phyloP scores from a whole-genome alignment of 2,113 vertebrate species.

The Antechinus stuartii region DNA sequence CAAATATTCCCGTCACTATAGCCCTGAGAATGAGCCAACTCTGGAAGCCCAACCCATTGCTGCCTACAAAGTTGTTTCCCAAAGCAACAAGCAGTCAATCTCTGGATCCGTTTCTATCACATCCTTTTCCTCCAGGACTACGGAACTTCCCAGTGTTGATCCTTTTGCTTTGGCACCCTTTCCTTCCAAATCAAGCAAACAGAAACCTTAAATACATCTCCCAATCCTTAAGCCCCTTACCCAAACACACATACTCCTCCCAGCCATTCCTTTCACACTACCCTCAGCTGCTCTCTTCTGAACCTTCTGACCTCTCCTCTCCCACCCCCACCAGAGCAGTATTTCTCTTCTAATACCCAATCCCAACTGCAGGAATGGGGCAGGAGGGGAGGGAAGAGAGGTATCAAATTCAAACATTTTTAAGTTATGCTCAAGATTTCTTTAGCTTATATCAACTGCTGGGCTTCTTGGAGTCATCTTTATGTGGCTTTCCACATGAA shows the following conservation, averaged over 20 bases:
- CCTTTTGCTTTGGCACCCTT: slow-evolving; percentile 96
- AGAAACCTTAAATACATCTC: slow-evolving; percentile 88
- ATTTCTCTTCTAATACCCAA: slow-evolving; percentile 17
- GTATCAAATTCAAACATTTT: slow-evolving; percentile 59
- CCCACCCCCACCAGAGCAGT: slow-evolving; percentile 37
- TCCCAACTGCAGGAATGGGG: slow-evolving; percentile 62
- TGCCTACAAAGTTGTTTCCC: slow-evolving; percentile 93
- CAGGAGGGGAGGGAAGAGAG: slow-evolving; percentile 20
- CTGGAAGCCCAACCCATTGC: slow-evolving; percentile 84
- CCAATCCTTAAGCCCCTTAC: slow-evolving; percentile 34
- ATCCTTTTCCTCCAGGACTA: slow-evolving; percentile 89
- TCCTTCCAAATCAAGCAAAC: slow-evolving; percentile 91
- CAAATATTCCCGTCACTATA: slow-evolving; percentile 97
- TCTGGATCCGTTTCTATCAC: slow-evolving; percentile 88
- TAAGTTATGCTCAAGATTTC: slow-evolving; percentile 73
- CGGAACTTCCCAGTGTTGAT: slow-evolving; percentile 86
- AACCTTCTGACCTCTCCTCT: slow-evolving; percentile 34
- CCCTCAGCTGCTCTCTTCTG: slow-evolving; percentile 74
- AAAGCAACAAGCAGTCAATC: slow-evolving; percentile 86
- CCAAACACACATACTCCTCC: neutral
- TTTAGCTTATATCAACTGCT: slow-evolving; percentile 52
- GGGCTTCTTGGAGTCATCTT: slow-evolving; percentile 52
- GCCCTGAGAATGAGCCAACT: slow-evolving; percentile 85
- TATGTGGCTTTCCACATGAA: slow-evolving; percentile 52
- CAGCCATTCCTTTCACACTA: neutral